A percentile compares a stretch with the other conserved stretches of the same genome.
Evolutionary conservation across 2,797 vertebrate species (phyloP).

Genomic region (Peromyscus nudipes): DNA sequence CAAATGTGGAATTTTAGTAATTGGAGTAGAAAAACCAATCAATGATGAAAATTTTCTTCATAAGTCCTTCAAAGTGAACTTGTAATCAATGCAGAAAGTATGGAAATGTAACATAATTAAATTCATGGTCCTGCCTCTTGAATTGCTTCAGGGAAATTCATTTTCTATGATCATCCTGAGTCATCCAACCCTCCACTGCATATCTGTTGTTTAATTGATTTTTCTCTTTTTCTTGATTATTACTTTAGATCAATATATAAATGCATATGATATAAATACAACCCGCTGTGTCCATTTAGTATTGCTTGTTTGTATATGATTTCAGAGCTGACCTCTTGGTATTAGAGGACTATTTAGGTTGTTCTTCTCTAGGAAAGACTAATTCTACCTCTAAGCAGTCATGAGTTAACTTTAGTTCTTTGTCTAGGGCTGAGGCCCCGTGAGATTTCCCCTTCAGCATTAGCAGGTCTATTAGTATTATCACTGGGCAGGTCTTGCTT

Average conservation of each 20-base stretch:
- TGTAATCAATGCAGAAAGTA: slow-evolving; percentile 69
- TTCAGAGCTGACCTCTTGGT: not conserved
- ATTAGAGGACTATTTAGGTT: not conserved
- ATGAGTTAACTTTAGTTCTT: not conserved
- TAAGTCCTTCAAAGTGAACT: not conserved
- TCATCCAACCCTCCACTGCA: slow-evolving; percentile 70
- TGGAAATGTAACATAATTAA: slow-evolving; percentile 64
- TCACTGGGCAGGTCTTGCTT: not conserved
- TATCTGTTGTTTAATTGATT: slow-evolving; percentile 71
- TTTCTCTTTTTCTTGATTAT: not conserved
- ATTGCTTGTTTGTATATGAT: not conserved
- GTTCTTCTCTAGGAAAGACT: not conserved
- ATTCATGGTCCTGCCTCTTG: slow-evolving; percentile 68
- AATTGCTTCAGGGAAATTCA: slow-evolving; percentile 73
- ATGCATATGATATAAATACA: not conserved
- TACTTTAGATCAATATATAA: not conserved
- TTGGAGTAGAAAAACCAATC: not conserved
- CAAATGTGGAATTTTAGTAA: not conserved
- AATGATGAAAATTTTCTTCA: not conserved
- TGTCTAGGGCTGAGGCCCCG: too few species aligned
- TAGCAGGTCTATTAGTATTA: not conserved
- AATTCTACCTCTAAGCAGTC: too few species aligned
- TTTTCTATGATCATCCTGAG: slow-evolving; percentile 74
- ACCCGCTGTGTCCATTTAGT: not conserved
- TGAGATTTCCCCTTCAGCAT: not conserved